Evolutionary conservation across 2,113 vertebrate genomes (phyloP).

Genomic region (Chloebia gouldiae): DNA sequence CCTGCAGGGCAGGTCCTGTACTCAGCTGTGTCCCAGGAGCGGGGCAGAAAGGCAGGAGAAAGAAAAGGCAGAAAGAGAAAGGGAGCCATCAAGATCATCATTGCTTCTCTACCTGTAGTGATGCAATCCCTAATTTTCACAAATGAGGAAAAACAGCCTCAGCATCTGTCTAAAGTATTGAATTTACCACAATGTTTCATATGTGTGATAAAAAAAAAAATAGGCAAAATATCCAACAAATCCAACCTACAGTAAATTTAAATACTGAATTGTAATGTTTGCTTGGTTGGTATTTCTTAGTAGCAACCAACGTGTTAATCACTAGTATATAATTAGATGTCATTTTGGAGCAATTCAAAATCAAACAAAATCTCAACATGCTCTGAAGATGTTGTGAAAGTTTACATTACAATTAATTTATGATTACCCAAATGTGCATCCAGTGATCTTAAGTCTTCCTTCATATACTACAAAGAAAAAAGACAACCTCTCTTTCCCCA

Average conservation of each 20-base stretch:
- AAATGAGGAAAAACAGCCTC: background rate
- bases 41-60: background rate
- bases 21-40: background rate
- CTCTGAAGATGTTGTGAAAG: constrained; percentile 61
- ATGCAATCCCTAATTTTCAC: constrained; percentile 23
- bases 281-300: constrained; percentile 59
- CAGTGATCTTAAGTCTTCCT: constrained; percentile 46
- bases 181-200: constrained; percentile 35
- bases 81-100: background rate
- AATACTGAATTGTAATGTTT: constrained; percentile 50
- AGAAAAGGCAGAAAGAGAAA: background rate
- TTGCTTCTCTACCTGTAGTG: background rate
- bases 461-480: constrained; percentile 38
- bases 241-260: constrained; percentile 27
- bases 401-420: constrained; percentile 69
- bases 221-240: constrained; percentile 3
- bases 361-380: constrained; percentile 67
- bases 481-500: constrained; percentile 9
- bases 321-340: constrained; percentile 67
- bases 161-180: background rate
- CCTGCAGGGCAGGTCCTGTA: background rate
- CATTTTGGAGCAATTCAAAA: constrained; percentile 70
- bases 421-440: constrained; percentile 63
- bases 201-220: constrained; percentile 13
- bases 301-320: constrained; percentile 61